Evolutionary conservation across 2,888 invertebrate genomes (phyloP), one percentile per base, ranked within the genome.

Genomic region (Aelia acuminata): DNA sequence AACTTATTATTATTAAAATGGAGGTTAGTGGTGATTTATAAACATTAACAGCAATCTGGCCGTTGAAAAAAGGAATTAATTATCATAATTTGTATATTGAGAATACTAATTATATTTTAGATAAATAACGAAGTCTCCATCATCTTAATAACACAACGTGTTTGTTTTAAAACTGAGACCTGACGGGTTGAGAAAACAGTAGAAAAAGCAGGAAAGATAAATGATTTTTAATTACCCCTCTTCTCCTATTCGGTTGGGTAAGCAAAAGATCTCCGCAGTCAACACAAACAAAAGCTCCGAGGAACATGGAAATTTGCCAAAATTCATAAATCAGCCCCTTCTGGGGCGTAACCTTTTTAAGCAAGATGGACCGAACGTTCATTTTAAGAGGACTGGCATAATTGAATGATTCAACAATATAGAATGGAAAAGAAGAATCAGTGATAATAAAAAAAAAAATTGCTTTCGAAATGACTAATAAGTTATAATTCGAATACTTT

Each of bases 201-300:
- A 39, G 39, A 47, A 80, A 80, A 80, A 43, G 80, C 39, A 80
- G 43, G 43, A n/a, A 80, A 80, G 80, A 80, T 80, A 80, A 80
- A 80, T 80, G 80, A 80, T 80, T 80, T 80, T 80, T 80, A 80
- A 80, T 80, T 80, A 80, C 43, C 43, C n/a, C 80, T 80, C 80
- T 80, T 80, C 80, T 43, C 43, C 80, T 80, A 80, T 80, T 80
- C 43, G 80, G 80, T 80, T 43, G 80, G 80, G 43, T 80, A 80
- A 80, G 80, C 80, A 43, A 80, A 80, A 47, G 80, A 80, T 47
- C 80, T 43, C 80, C 43, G n/a, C 80, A 80, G 80, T 80, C 80
- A 80, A 80, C 80, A 80, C 80, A 80, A 80, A 47, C 80, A 80
- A 80, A 80, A 80, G 80, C 80, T 31, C 63, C 80, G 43, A 47